These are phyloP conservation scores for Pangasius macronema DNA, from an alignment of 2,797 vertebrate genomes.

Conservation along the genomic window DNA sequence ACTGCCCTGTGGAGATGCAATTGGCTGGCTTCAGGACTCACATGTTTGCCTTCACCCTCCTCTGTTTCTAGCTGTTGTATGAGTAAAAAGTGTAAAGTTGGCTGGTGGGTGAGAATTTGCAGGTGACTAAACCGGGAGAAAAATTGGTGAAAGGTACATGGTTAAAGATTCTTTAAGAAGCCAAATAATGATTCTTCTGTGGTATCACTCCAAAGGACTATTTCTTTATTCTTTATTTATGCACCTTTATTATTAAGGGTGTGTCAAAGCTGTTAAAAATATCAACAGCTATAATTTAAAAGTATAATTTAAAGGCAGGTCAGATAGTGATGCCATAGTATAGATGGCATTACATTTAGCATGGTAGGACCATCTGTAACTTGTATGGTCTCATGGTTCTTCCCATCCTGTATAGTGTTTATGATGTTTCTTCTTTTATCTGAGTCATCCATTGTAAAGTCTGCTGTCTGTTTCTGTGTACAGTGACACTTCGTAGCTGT, in stretches of 20 bases:
- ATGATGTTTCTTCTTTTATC: neutral
- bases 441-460: neutral
- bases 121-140: neutral
- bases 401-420: neutral
- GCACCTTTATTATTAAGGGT: neutral
- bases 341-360: neutral
- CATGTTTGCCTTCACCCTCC: neutral
- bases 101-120: neutral
- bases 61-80: neutral
- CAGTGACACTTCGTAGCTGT: neutral
- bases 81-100: neutral
- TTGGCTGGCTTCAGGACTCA: neutral
- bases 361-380: neutral
- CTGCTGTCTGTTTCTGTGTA: neutral
- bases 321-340: neutral
- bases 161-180: neutral
- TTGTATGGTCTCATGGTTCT: constrained; percentile 1
- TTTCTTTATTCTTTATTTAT: neutral
- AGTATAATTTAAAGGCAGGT: neutral
- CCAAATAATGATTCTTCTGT: neutral
- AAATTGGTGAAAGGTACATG: neutral
- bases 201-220: neutral
- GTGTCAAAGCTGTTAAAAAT: neutral
- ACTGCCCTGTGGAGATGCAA: neutral
- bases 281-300: neutral